These are phyloP conservation scores for Monomorium pharaonis DNA, from an alignment of 1,140 invertebrate species.

Conservation along the genomic window DNA sequence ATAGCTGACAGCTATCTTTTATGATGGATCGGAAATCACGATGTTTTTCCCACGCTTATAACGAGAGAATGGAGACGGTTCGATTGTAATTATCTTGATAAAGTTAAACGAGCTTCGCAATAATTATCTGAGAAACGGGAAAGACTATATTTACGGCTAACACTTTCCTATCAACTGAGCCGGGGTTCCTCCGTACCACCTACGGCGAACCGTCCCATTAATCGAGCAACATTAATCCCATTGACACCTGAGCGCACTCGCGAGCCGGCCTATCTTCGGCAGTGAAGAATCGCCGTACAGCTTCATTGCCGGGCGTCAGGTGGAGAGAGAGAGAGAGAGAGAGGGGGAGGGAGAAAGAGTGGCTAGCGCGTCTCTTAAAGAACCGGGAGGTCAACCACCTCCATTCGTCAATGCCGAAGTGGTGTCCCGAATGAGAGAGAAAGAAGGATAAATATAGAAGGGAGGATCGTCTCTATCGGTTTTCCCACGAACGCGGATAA, in stretches of 20 bases:
- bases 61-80: background rate
- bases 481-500: slow-evolving; percentile 38
- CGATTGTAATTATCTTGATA: slow-evolving; percentile 10
- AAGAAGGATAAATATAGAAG: background rate
- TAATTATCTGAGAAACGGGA: slow-evolving; percentile 8
- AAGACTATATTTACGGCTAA: slow-evolving; percentile 41
- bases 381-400: slow-evolving; percentile 54
- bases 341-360: slow-evolving; percentile 58
- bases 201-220: slow-evolving; percentile 46
- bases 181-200: background rate
- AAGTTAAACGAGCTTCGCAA: slow-evolving; percentile 32
- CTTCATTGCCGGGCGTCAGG: slow-evolving; percentile 50
- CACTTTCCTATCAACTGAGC: background rate
- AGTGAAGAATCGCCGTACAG: slow-evolving; percentile 54
- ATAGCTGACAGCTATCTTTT: background rate
- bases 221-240: slow-evolving; percentile 56
- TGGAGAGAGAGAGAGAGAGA: too few relatives aligned
- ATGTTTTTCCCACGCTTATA: background rate
- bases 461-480: slow-evolving; percentile 58
- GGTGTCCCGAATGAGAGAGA: slow-evolving; percentile 41
- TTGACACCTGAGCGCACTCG: slow-evolving; percentile 39
- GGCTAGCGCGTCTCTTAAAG: slow-evolving; percentile 45
- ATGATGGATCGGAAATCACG: background rate
- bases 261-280: slow-evolving; percentile 45
- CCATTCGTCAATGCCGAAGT: slow-evolving; percentile 61